Evolutionary conservation across 2,113 vertebrate genomes (phyloP), one percentile per base, ranked within the genome.

Genomic region (Mystacornis crossleyi): DNA sequence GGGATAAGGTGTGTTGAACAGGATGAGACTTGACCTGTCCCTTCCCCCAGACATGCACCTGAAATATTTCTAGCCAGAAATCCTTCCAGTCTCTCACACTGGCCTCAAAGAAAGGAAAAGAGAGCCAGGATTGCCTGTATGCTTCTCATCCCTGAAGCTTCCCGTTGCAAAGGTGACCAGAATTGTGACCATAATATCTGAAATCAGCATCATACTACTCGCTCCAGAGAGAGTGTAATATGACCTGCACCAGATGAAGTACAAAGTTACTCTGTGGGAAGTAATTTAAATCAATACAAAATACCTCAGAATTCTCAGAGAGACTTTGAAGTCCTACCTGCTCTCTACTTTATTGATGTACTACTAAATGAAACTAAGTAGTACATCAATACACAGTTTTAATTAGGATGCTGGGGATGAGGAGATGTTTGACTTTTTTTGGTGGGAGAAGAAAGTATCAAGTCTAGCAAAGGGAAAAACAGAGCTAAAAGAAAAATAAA

Each of bases 381-480:
- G 36, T 80, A 62, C 54, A 90, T 96, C 89, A 96, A 94, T 92
- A 85, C 24, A 38, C 15, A 75, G 33, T 80, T 97, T 97, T 95
- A 96, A 96, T 96, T 95, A 96, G 72, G 55, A 94, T 86, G 16
- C 25, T 62, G 21, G 31, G 20, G 48, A 57, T 78, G 57, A 89
- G 62, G 77, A 72, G 16, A 51, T 43, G 42, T 42, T 67, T 83
- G 58, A 92, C 42, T 34, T 81, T 78, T 67, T 60, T 95, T 90
- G 61, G 43, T 42, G 15, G 14, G 36, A 86, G 50, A 86, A 92
- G 65, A 94, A 93, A 62, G 13, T 70, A 55, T 62, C 42, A 86
- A 82, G 13, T 14, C 26, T 28, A 81, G 25, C 8, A 90, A 58
- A 81, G 28, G 33, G 69, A 90, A 92, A 94, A 78, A 51, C 36